Evolutionary conservation across 2,888 invertebrate genomes (phyloP).

Genomic region (Belgica antarctica): DNA sequence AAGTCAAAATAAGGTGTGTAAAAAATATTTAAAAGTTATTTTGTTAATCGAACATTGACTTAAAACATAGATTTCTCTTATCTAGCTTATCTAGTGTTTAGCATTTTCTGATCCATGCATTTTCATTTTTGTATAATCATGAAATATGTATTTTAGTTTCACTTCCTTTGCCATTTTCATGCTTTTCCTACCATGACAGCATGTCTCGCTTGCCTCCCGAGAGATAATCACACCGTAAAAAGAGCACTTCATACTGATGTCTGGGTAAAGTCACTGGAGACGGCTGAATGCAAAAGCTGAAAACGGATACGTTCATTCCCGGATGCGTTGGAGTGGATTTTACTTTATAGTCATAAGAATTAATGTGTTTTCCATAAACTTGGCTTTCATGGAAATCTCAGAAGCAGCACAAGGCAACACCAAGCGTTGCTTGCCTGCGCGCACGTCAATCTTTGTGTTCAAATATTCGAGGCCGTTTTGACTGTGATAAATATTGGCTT

Average conservation of each 20-base stretch:
- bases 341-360: conserved; percentile 26
- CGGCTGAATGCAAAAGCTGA: neutral
- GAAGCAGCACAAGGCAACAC: neutral
- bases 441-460: too few species aligned
- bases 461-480: too few species aligned
- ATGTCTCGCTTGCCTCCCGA: neutral
- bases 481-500: too few species aligned
- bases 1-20: too few species aligned
- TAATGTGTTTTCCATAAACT: conserved; percentile 24
- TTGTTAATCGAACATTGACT: too few species aligned
- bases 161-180: conserved; percentile 15
- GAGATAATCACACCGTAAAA: conserved; percentile 1
- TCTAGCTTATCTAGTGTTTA: too few species aligned
- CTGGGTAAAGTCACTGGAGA: conserved; percentile 7
- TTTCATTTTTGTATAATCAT: conserved; percentile 6
- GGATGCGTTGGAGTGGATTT: conserved; percentile 18
- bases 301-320: neutral
- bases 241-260: conserved; percentile 5
- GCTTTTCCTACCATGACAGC: conserved; percentile 31
- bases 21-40: too few species aligned
- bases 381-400: conserved; percentile 23
- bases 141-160: conserved; percentile 12
- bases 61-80: too few species aligned
- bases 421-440: too few species aligned
- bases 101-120: neutral